These are phyloP conservation scores for Pipistrellus kuhlii DNA, from an alignment of 2,797 vertebrate species.

Conservation along the genomic window DNA sequence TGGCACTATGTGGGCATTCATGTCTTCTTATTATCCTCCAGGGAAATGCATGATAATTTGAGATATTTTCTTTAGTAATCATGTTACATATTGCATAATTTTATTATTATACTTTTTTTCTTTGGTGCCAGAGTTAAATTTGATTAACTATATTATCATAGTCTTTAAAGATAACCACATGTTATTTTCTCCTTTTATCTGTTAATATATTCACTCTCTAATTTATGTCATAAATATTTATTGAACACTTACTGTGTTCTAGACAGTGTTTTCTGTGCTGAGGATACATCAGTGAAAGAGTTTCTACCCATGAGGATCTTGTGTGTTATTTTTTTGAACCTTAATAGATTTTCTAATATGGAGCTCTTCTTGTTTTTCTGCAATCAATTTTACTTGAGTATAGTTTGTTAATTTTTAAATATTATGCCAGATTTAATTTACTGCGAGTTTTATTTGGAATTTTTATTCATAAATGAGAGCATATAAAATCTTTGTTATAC, in stretches of 20 bases:
- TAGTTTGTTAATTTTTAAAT: slow-evolving; percentile 1
- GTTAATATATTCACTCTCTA: background rate
- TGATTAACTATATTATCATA: background rate
- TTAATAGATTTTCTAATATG: background rate
- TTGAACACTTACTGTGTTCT: background rate
- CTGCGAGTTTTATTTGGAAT: background rate
- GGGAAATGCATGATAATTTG: background rate
- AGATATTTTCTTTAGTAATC: slow-evolving; percentile 22
- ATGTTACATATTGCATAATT: background rate
- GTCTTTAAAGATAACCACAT: slow-evolving; percentile 2
- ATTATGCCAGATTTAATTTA: background rate
- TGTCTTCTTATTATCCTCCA: background rate
- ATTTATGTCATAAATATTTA: background rate
- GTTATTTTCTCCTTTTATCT: background rate
- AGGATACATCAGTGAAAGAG: background rate
- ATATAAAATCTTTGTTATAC: background rate
- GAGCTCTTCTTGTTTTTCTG: background rate
- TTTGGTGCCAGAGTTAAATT: slow-evolving; percentile 51
- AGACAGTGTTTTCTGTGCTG: background rate
- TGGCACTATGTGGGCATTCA: background rate
- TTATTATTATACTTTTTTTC: slow-evolving; percentile 52
- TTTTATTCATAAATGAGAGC: slow-evolving; percentile 32
- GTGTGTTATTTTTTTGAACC: background rate
- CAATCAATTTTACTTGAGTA: background rate
- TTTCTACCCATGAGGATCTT: background rate